phyloP scores from a whole-genome alignment of 2,797 vertebrate genomes.

The Siniperca undulata region DNA sequence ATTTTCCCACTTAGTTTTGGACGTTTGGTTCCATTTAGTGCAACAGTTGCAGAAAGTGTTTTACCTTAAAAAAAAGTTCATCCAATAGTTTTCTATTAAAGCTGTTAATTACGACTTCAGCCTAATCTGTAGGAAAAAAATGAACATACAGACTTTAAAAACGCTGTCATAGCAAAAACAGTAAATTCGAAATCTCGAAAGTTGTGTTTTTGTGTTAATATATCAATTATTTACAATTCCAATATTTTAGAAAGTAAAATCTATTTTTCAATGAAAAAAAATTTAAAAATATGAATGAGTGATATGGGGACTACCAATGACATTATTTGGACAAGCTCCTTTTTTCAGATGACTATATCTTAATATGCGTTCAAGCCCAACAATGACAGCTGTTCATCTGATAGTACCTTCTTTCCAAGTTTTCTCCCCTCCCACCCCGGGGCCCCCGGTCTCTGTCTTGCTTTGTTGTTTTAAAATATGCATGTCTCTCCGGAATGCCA shows the following conservation, averaged over 20 bases:
- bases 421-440: constrained; percentile 81
- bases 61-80: not conserved
- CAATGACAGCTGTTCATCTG: constrained; percentile 97
- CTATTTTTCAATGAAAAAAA: not conserved
- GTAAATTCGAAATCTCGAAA: not conserved
- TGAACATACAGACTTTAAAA: not conserved
- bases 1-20: constrained; percentile 14
- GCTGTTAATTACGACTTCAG: constrained; percentile 3
- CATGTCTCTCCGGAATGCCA: constrained; percentile 99
- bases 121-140: not conserved
- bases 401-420: constrained; percentile 95
- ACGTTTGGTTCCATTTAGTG: constrained; percentile 8
- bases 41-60: not conserved
- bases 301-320: constrained; percentile 25
- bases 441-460: constrained; percentile 91
- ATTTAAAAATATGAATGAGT: constrained; percentile 19
- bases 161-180: not conserved
- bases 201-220: not conserved
- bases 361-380: constrained; percentile 80
- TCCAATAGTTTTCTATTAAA: not conserved
- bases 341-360: constrained; percentile 76
- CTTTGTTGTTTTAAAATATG: constrained; percentile 99
- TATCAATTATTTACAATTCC: not conserved
- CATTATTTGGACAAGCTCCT: constrained; percentile 54
- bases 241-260: constrained; percentile 1